A percentile compares a stretch with the other conserved stretches of the same genome.
phyloP scores from a whole-genome alignment of 2,888 invertebrate genomes.

The Gibbula magus region DNA sequence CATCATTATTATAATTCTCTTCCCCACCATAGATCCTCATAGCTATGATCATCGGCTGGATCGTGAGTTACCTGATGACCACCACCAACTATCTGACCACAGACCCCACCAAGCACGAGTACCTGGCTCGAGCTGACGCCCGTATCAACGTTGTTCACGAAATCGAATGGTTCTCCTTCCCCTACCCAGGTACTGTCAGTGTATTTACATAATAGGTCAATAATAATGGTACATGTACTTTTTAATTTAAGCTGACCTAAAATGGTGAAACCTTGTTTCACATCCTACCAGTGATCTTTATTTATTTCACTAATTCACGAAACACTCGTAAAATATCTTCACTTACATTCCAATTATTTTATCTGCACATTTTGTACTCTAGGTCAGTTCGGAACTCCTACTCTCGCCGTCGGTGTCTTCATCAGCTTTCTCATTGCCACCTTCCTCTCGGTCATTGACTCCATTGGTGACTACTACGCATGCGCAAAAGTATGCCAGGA shows the following conservation, averaged over 20 bases:
- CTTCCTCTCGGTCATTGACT: slow-evolving; percentile 56
- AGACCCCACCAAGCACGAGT: slow-evolving; percentile 58
- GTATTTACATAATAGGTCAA: too few species aligned
- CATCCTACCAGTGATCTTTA: too few species aligned
- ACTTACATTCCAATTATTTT: too few species aligned
- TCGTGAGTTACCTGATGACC: slow-evolving; percentile 50
- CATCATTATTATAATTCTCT: too few species aligned
- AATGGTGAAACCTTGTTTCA: too few species aligned
- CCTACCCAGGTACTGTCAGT: slow-evolving; percentile 81
- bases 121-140: slow-evolving; percentile 56
- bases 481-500: slow-evolving; percentile 83
- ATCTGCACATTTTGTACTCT: not conserved
- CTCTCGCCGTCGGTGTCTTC: slow-evolving; percentile 46
- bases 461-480: slow-evolving; percentile 89
- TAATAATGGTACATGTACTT: too few species aligned
- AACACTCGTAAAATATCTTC: too few species aligned
- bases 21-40: slow-evolving; percentile 44
- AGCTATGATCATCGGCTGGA: slow-evolving; percentile 48
- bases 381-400: slow-evolving; percentile 58
- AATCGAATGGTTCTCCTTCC: slow-evolving; percentile 54
- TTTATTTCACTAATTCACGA: too few species aligned
- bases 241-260: too few species aligned
- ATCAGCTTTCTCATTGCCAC: slow-evolving; percentile 54
- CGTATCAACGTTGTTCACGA: slow-evolving; percentile 42
- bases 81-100: slow-evolving; percentile 71